phyloP scores from a whole-genome alignment of 1,140 invertebrate genomes.

The Cheumatopsyche charites region DNA sequence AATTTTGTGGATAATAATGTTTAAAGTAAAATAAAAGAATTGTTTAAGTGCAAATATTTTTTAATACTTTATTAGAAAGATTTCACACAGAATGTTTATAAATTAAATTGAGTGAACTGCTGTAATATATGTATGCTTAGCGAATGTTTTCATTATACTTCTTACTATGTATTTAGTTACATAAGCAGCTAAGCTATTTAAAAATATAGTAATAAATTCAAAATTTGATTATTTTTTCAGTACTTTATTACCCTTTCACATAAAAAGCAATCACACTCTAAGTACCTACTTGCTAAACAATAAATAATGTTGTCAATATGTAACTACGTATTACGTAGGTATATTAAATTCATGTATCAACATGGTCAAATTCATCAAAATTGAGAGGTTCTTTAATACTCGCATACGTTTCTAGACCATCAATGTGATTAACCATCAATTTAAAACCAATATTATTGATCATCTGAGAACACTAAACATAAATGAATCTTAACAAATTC shows the following conservation, averaged over 20 bases:
- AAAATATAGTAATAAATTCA: constrained; percentile 30
- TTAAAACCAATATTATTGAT: no score
- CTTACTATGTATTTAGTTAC: constrained; percentile 38
- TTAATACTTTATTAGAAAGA: constrained; percentile 19
- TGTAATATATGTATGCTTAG: constrained; percentile 44
- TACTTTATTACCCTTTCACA: neutral
- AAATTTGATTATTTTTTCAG: constrained; percentile 20
- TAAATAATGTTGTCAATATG: no score
- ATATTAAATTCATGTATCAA: no score
- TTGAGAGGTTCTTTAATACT: no score
- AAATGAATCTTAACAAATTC: no score
- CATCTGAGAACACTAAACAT: no score
- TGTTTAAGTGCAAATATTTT: constrained; percentile 27
- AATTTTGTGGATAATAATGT: neutral
- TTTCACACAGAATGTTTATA: constrained; percentile 31
- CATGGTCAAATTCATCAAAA: no score
- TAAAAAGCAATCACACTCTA: no score
- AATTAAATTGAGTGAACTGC: constrained; percentile 34
- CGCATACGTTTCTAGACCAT: no score
- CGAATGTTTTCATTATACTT: constrained; percentile 41
- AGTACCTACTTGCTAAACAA: no score
- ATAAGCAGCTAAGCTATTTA: constrained; percentile 42
- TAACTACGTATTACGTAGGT: no score
- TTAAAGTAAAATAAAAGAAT: constrained; percentile 18
- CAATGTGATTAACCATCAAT: no score